phyloP scores from a whole-genome alignment of 1,140 invertebrate species.

The Argopecten irradians region DNA sequence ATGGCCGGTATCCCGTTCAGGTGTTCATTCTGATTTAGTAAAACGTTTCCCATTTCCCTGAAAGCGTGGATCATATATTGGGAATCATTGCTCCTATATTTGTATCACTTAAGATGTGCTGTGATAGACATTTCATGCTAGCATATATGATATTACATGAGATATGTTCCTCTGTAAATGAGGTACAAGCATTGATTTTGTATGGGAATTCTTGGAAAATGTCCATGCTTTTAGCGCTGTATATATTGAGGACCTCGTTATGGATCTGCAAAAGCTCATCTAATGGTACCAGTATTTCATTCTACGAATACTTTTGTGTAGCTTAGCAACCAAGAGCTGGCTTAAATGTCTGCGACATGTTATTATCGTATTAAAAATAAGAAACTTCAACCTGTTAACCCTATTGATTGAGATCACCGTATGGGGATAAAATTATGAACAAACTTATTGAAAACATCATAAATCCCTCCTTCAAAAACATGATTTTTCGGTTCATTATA shows the following conservation, averaged over 20 bases:
- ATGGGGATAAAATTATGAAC: too few relatives aligned
- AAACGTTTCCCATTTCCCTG: not conserved
- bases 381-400: too few relatives aligned
- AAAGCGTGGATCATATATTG: not conserved
- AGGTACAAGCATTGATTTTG: not conserved
- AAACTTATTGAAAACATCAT: too few relatives aligned
- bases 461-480: too few relatives aligned
- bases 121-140: not conserved
- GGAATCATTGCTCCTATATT: not conserved
- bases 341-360: too few relatives aligned
- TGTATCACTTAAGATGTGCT: not conserved
- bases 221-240: not conserved
- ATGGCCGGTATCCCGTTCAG: not conserved
- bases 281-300: too few relatives aligned
- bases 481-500: too few relatives aligned
- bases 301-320: too few relatives aligned
- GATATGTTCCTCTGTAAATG: not conserved
- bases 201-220: not conserved
- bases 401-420: too few relatives aligned
- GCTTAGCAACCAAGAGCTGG: too few relatives aligned
- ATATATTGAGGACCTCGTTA: not conserved
- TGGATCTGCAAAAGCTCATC: not conserved
- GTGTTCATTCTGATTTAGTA: not conserved
- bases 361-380: too few relatives aligned
- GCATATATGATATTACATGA: not conserved